Conservation (phyloP, 2,797 vertebrate species). For the Aldrovandia affinis region DNA sequence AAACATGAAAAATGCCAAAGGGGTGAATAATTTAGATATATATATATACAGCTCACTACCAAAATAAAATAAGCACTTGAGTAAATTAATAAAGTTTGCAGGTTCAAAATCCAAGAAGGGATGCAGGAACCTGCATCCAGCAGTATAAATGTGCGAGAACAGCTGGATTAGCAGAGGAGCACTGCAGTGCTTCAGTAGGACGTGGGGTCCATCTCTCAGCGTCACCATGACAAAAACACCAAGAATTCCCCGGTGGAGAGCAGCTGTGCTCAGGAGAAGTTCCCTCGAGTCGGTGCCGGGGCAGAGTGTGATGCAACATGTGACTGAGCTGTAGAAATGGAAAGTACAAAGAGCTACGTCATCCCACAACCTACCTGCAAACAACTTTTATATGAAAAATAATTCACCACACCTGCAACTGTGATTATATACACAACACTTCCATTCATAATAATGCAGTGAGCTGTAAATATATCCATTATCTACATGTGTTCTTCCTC, state of each 20-base stretch:
- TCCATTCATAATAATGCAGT: too few species aligned
- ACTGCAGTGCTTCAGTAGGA: not conserved
- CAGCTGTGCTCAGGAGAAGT: constrained; percentile 2
- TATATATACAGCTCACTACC: too few species aligned
- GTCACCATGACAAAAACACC: not conserved
- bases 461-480: too few species aligned
- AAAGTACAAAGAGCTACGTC: not conserved
- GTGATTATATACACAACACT: too few species aligned
- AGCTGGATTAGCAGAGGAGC: not conserved
- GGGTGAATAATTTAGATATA: too few species aligned
- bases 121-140: not conserved
- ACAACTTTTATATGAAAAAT: too few species aligned
- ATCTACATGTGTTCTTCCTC: too few species aligned
- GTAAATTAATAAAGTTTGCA: too few species aligned
- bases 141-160: not conserved
- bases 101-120: too few species aligned
- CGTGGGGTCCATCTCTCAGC: not conserved
- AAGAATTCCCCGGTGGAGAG: not conserved
- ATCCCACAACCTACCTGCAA: not conserved
- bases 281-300: not conserved
- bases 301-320: not conserved
- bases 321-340: constrained; percentile 5
- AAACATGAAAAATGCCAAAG: too few species aligned
- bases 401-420: too few species aligned
- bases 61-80: too few species aligned